Base-by-base conservation (phyloP, 30 jellyfish, hydroid and myxozoan species). In the Clytia hemisphaerica region DNA sequence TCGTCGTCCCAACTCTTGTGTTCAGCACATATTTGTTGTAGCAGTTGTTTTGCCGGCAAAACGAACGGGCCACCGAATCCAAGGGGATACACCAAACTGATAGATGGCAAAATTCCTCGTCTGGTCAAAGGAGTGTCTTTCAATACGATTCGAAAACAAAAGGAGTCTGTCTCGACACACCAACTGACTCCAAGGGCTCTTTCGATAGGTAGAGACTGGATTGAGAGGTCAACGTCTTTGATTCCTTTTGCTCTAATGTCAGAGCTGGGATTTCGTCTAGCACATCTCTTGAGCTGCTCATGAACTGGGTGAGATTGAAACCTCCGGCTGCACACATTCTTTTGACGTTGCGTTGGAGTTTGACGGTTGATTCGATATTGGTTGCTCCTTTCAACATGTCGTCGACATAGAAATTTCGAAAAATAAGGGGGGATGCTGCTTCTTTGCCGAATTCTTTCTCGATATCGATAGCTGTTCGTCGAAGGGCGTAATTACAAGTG, bases 401-500 rank as follows among this genome's bases (percentile, higher is more conserved):
- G 40, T 81, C 83, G 21, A 81, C 94, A 35, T 81, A 81, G 37
- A 81, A 81, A 58, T 73, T 71, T 1, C 26, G 33, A 7, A 47
- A n/a, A n/a, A n/a, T n/a, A n/a, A n/a, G n/a, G 19, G 3, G 73
- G 80, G n/a, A n/a, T n/a, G n/a, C n/a, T n/a, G n/a, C n/a, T n/a
- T n/a, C n/a, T n/a, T n/a, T n/a, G n/a, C n/a, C n/a, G n/a, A n/a
- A n/a, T n/a, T n/a, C 71, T 10, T 58, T 37, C 36, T 78, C 53
- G 31, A 45, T 83, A n/a, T n/a, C n/a, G n/a, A 9, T 37, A 28
- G 92, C 83, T 4, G 94, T 81, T 53, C 45, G 61, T 29, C 47
- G 60, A 6, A 81, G 67, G 4, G 94, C 94, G 40, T 53, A n/a
- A 61, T 49, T 73, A n/a, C 86, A 70, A 66, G 80, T 40, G 37